A percentile compares a stretch with the other conserved stretches of the same genome.
Conservation (phyloP, 2,888 invertebrate genomes). For the Harpalus rubripes region DNA sequence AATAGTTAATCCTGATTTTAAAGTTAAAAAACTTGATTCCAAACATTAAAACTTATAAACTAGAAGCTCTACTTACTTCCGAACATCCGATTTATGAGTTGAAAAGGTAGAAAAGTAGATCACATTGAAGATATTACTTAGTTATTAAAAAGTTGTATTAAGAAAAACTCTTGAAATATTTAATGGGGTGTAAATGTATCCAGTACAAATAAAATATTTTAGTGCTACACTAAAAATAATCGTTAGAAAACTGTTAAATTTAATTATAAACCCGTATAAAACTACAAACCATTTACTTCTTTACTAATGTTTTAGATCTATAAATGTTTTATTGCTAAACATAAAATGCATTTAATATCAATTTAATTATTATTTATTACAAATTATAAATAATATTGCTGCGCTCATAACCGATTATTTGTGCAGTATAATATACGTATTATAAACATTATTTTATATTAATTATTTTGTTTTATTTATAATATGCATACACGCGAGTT, state of each 20-base stretch:
- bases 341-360: neutral
- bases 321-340: neutral
- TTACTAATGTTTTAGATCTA: conserved; percentile 7
- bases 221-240: conserved; percentile 3
- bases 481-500: neutral
- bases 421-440: neutral
- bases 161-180: conserved; percentile 6
- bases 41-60: conserved; percentile 36
- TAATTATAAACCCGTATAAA: conserved; percentile 14
- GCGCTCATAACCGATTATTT: conserved; percentile 15
- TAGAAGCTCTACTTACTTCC: conserved; percentile 6
- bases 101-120: conserved; percentile 20
- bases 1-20: conserved; percentile 40
- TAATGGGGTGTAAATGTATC: neutral
- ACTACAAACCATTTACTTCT: neutral
- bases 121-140: neutral
- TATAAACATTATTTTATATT: conserved; percentile 8
- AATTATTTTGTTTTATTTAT: conserved; percentile 11
- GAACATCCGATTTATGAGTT: conserved; percentile 34
- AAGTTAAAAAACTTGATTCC: conserved; percentile 16
- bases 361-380: conserved; percentile 23
- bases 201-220: neutral
- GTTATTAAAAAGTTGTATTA: conserved; percentile 20
- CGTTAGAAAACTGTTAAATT: conserved; percentile 18
- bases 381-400: conserved; percentile 9